phyloP scores from a whole-genome alignment of 2,797 vertebrate genomes.

The Phrynocephalus forsythii region DNA sequence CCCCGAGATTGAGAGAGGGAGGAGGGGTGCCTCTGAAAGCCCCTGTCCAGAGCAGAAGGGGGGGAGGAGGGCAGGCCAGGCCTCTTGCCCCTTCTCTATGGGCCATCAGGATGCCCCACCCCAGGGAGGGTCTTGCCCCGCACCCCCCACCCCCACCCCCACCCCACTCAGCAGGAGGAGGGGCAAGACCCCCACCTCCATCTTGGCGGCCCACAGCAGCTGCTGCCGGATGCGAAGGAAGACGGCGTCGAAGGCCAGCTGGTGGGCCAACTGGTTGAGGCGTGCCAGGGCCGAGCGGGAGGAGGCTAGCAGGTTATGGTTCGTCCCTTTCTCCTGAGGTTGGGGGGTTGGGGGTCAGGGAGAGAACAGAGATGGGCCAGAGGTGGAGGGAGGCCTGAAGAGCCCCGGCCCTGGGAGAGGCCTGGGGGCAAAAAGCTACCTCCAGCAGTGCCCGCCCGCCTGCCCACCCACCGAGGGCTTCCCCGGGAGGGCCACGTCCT shows the following conservation, averaged over 20 bases:
- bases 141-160: too few species aligned
- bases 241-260: slow-evolving; percentile 97
- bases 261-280: slow-evolving; percentile 95
- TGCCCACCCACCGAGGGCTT: too few species aligned
- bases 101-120: too few species aligned
- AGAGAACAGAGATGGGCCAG: too few species aligned
- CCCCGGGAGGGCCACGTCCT: too few species aligned
- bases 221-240: slow-evolving; percentile 97
- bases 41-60: background rate
- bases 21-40: background rate
- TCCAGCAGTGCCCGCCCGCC: too few species aligned
- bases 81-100: background rate
- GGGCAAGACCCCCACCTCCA: slow-evolving; percentile 84
- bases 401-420: slow-evolving; percentile 23
- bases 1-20: background rate
- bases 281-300: slow-evolving; percentile 84
- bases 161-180: too few species aligned
- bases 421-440: background rate
- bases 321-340: slow-evolving; percentile 90
- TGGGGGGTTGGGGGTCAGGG: background rate
- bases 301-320: slow-evolving; percentile 86
- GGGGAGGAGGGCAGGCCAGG: background rate
- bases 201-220: slow-evolving; percentile 87
- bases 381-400: slow-evolving; percentile 40
- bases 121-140: background rate